Percentiles rank a stretch among this genome's conserved stretches.
These are phyloP conservation scores for Calephelis virginiensis DNA, from an alignment of 1,140 invertebrate species.

Conservation along the genomic window DNA sequence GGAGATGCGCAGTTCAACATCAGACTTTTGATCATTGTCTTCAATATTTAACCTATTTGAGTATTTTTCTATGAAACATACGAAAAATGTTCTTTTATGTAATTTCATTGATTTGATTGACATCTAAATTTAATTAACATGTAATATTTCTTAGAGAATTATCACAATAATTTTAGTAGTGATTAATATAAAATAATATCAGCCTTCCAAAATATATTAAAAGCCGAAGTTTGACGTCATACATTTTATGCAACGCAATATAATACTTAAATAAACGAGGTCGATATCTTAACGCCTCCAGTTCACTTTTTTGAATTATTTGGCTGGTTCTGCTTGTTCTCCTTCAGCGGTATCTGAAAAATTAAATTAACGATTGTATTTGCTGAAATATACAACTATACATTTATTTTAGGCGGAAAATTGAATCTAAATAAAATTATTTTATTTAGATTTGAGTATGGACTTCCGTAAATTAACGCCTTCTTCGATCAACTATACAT, in stretches of 20 bases:
- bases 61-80: too few species aligned
- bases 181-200: background rate
- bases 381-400: too few species aligned
- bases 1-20: too few species aligned
- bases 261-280: constrained; percentile 5
- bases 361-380: constrained; percentile 1
- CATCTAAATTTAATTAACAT: background rate
- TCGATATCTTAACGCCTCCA: background rate
- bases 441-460: too few species aligned
- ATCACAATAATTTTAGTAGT: background rate
- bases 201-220: background rate
- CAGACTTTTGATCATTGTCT: too few species aligned
- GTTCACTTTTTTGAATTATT: constrained; percentile 45
- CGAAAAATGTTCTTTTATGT: too few species aligned
- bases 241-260: background rate
- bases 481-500: too few species aligned
- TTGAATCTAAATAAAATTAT: too few species aligned
- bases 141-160: background rate
- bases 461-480: too few species aligned
- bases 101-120: too few species aligned
- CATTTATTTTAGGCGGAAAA: too few species aligned
- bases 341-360: constrained; percentile 54
- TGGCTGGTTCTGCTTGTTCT: constrained; percentile 38
- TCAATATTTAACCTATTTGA: too few species aligned
- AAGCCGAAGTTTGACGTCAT: background rate